Base-by-base conservation (phyloP, 30 jellyfish, hydroid and myxozoan genomes). In the Catostylus mosaicus region DNA sequence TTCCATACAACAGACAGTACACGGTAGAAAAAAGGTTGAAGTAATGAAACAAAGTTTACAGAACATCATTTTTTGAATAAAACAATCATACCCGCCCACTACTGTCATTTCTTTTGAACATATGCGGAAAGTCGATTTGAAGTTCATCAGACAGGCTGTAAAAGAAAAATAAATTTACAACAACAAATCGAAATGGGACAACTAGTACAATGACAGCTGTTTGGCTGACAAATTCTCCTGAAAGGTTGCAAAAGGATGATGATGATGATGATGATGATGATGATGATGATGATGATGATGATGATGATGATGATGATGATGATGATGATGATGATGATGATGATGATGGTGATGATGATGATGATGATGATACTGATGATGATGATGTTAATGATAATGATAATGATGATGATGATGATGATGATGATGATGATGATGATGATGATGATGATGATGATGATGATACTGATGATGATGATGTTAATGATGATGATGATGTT, bases 141-240 rank as follows among this genome's bases (percentile, higher is more conserved):
- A 80, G 67, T 38, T 80, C 90, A 57, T 80, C 90, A 46, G 90
- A 80, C 56, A 80, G 50, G 52, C 90, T 80, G 30, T 0, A 69
- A 27, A 64, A 27, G 45, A 48, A 20, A 50, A 31, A 70, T 30
- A 70, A 70, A n/a, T n/a, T n/a, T 19, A 27, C 30, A 45, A 16
- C 52, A 9, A 24, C n/a, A 63, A 31, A 22, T 5, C 8, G 30
- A 62, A 63, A 31, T 31, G 26, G 22, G 19, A 0, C 18, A 63
- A 63, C 24, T 20, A 63, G n/a, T n/a, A n/a, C n/a, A n/a, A n/a
- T n/a, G n/a, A n/a, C n/a, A n/a, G n/a, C n/a, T n/a, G n/a, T n/a
- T n/a, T n/a, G n/a, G n/a, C n/a, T n/a, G n/a, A n/a, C n/a, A n/a
- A n/a, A n/a, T n/a, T n/a, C n/a, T n/a, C n/a, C n/a, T n/a, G n/a